Conservation (phyloP, 2,113 vertebrate species). For the Colaptes auratus region DNA sequence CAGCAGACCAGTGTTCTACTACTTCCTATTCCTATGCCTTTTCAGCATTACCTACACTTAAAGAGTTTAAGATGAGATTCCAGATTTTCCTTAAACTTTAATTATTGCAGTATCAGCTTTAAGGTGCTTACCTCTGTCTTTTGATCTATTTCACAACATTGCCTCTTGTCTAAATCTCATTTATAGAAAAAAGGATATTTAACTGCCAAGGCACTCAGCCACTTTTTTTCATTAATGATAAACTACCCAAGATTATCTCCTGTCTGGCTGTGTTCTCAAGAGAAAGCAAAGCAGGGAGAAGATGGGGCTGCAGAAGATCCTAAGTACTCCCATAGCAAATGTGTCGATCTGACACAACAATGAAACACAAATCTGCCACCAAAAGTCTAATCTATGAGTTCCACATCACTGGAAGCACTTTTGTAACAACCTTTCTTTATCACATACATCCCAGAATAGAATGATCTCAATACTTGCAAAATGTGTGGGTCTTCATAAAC, state of each 20-base stretch:
- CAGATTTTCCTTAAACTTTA: neutral
- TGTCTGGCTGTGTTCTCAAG: neutral
- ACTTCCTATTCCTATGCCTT: neutral
- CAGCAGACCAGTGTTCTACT: neutral
- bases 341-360: neutral
- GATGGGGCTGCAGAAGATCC: rapidly evolving
- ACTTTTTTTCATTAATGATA: neutral
- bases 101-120: neutral
- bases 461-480: neutral
- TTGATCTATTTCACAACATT: neutral
- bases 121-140: neutral
- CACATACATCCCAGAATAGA: neutral
- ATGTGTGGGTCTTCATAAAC: neutral
- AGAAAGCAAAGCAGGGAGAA: neutral
- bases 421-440: neutral
- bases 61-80: neutral
- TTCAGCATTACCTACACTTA: neutral
- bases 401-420: neutral
- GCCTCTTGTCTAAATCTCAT: neutral
- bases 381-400: neutral
- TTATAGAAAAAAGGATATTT: neutral
- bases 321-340: neutral
- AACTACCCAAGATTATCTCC: neutral
- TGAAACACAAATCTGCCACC: neutral
- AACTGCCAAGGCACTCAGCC: neutral